Evolutionary conservation across 2,113 vertebrate genomes (phyloP).

Genomic region (Solea senegalensis): DNA sequence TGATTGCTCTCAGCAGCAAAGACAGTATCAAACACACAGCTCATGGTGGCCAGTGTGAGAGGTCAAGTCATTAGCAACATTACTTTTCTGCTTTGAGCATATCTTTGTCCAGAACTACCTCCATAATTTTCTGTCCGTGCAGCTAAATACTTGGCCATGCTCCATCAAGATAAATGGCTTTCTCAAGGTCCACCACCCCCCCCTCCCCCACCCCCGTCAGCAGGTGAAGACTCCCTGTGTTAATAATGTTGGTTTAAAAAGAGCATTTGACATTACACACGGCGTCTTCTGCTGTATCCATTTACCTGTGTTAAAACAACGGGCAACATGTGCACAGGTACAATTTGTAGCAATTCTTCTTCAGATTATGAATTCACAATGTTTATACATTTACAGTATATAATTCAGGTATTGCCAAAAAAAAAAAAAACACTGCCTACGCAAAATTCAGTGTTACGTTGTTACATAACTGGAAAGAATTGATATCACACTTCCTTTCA

Average conservation of each 20-base stretch:
- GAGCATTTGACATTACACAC: neutral
- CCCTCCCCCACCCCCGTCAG: slow-evolving; percentile 31
- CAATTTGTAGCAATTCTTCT: neutral
- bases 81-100: slow-evolving; percentile 48
- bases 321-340: no score
- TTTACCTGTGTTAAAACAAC: neutral
- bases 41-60: slow-evolving; percentile 29
- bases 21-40: slow-evolving; percentile 34
- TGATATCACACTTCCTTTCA: no score
- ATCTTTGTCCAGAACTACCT: slow-evolving; percentile 8
- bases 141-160: slow-evolving; percentile 24
- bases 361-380: neutral
- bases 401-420: no score
- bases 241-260: slow-evolving; percentile 8
- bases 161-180: slow-evolving; percentile 22
- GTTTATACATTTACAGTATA: no score
- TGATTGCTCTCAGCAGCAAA: slow-evolving; percentile 28
- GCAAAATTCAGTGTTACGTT: no score
- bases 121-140: slow-evolving; percentile 34
- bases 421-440: no score
- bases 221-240: slow-evolving; percentile 35
- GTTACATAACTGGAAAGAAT: no score
- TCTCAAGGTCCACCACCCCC: slow-evolving; percentile 7
- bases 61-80: slow-evolving; percentile 62
- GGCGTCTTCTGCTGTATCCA: neutral